Percentiles rank a stretch among this genome's conserved stretches.
Evolutionary conservation across 2,888 invertebrate genomes (phyloP).

Genomic region (Drosophila cyrtoloma): DNA sequence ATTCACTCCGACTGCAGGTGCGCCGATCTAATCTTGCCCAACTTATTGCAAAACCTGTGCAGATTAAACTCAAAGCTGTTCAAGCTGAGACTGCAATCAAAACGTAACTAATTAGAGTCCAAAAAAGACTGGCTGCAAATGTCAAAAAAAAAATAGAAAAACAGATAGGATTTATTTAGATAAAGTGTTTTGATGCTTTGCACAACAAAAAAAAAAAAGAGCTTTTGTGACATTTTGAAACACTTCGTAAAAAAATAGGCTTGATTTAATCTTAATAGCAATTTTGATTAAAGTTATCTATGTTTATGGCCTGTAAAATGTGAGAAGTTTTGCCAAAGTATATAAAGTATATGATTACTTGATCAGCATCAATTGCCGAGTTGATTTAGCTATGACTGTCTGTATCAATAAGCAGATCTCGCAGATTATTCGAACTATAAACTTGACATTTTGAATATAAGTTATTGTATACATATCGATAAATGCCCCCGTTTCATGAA

Average conservation of each 20-base stretch:
- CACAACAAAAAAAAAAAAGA: slow-evolving; percentile 2
- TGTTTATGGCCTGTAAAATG: not conserved
- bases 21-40: slow-evolving; percentile 54
- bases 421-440: not conserved
- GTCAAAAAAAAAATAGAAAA: slow-evolving; percentile 30
- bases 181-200: slow-evolving; percentile 6
- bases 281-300: not conserved
- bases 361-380: not conserved
- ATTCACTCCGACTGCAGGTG: slow-evolving; percentile 44
- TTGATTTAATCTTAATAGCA: not conserved
- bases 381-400: not conserved
- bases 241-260: not conserved
- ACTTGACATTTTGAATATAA: too few relatives aligned
- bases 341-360: not conserved
- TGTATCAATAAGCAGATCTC: not conserved
- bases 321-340: not conserved
- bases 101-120: slow-evolving; percentile 55
- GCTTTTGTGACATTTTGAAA: slow-evolving; percentile 1
- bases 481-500: not conserved
- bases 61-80: slow-evolving; percentile 33
- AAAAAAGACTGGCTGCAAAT: slow-evolving; percentile 34
- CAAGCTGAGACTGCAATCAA: slow-evolving; percentile 17
- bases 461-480: too few relatives aligned
- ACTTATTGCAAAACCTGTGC: slow-evolving; percentile 45
- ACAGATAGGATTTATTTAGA: slow-evolving; percentile 14